Evolutionary conservation across 2,888 invertebrate genomes (phyloP).

Genomic region (Enchytraeus crypticus): DNA sequence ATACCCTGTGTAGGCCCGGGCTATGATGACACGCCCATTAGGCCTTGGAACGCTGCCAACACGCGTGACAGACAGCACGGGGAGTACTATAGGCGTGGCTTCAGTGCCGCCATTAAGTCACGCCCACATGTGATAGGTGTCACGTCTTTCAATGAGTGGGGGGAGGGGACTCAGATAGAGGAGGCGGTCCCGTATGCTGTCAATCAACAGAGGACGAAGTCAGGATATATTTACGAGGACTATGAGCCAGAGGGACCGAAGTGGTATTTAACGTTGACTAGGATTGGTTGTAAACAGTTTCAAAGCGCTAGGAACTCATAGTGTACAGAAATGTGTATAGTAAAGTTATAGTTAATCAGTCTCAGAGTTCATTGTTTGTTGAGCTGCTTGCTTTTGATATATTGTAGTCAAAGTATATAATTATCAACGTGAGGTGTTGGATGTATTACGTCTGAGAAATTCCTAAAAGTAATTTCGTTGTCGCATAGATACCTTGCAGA

Average conservation of each 20-base stretch:
- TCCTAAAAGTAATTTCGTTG: too few species aligned
- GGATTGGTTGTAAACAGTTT: too few species aligned
- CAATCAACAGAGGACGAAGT: too few species aligned
- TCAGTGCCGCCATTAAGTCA: constrained; percentile 55
- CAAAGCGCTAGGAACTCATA: too few species aligned
- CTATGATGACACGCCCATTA: constrained; percentile 59
- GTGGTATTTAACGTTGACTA: constrained; percentile 60
- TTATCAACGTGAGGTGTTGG: too few species aligned
- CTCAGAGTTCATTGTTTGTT: too few species aligned
- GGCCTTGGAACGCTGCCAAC: constrained; percentile 57
- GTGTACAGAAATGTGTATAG: too few species aligned
- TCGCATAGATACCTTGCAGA: too few species aligned
- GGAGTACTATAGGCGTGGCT: constrained; percentile 59
- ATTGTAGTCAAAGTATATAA: too few species aligned
- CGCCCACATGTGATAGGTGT: constrained; percentile 58
- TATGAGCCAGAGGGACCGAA: constrained; percentile 58
- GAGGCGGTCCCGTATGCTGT: constrained; percentile 53
- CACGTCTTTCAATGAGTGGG: constrained; percentile 68
- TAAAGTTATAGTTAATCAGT: too few species aligned
- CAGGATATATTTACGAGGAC: constrained; percentile 53
- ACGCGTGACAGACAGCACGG: constrained; percentile 55
- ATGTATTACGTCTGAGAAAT: too few species aligned
- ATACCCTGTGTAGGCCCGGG: constrained; percentile 65
- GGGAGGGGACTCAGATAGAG: constrained; percentile 67
- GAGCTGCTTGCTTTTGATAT: too few species aligned